Percentiles rank a stretch among this genome's conserved stretches.
Evolutionary conservation across 2,888 invertebrate genomes (phyloP).

Genomic region (Amphimallon solstitiale): DNA sequence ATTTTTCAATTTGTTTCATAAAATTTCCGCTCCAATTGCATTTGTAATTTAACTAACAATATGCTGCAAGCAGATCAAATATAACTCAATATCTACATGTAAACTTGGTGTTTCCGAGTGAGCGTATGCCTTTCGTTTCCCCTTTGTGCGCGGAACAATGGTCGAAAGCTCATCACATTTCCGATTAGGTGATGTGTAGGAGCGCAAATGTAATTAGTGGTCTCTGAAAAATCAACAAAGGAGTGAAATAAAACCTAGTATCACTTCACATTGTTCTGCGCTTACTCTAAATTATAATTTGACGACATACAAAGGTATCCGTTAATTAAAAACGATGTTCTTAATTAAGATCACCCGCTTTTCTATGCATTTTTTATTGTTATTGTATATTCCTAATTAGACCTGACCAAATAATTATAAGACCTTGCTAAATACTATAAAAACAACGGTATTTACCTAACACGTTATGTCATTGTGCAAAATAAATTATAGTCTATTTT

Average conservation of each 20-base stretch:
- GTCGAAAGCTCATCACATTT: constrained; percentile 26
- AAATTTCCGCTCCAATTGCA: constrained; percentile 18
- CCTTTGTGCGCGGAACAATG: not conserved
- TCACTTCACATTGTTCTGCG: not conserved
- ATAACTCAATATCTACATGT: constrained; percentile 2
- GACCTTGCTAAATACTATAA: too few relatives aligned
- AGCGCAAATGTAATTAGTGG: constrained; percentile 26
- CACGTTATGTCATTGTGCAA: too few relatives aligned
- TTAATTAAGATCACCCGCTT: constrained; percentile 5
- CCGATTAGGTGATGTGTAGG: constrained; percentile 28
- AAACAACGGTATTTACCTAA: too few relatives aligned
- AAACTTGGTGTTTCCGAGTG: too few relatives aligned
- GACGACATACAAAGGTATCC: not conserved
- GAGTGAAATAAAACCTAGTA: constrained; percentile 8
- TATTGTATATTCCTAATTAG: too few relatives aligned
- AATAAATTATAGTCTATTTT: too few relatives aligned
- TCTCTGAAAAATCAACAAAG: not conserved
- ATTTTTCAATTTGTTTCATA: not conserved
- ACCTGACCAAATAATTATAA: too few relatives aligned
- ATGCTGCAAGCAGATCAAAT: not conserved
- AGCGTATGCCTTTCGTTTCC: not conserved
- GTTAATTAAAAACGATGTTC: constrained; percentile 21
- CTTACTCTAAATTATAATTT: constrained; percentile 16
- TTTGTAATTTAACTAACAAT: not conserved
- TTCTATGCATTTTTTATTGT: not conserved